Base-by-base conservation (phyloP, 2,113 vertebrate genomes). In the Emydocephalus ijimae region DNA sequence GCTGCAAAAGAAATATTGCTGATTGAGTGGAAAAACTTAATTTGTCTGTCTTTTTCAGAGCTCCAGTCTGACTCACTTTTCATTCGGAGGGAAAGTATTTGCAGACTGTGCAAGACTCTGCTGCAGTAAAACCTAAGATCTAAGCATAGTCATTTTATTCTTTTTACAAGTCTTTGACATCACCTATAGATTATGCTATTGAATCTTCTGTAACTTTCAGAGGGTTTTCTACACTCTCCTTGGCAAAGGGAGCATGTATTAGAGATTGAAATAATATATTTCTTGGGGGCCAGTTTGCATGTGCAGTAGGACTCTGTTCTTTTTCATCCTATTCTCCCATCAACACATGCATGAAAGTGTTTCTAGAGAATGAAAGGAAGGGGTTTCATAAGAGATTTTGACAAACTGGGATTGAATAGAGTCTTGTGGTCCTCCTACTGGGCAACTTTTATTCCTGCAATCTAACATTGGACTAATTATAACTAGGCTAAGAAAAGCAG, bases 231-330 rank as follows among this genome's bases (percentile, higher is more conserved):
- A 54, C 43, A 74, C 21, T 61, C 55, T 21, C 26, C 5, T 7
- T 90, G 88, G 94, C 85, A 92, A 91, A 94, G 20, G 10, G 29
- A 92, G 2, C 18, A 5, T 69, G 93, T 94, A 95, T 94, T 18
- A 81, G 18, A 81, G 18, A 39, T 39, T 39, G 15, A 81, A 81
- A 39, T 81, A 7, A 2, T 21, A 21, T 9, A 39, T 39, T 81
- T 81, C 34, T 81, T 43, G 34, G 3, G 14, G 6, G 34, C 2
- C 74, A 43, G 34, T 39, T 81, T 39, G 74, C 34, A 21, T 3
- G 34, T 81, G 34, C 74, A 81, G 2, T 39, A 81, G 69, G 34
- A 43, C 3, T 81, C 34, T 81, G 39, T 81, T 34, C 34, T 81
- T 3, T 39, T 39, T 8, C 34, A 39, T 6, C 34, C 69, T 21